These are phyloP conservation scores for Scartelaos histophorus DNA, from an alignment of 2,113 vertebrate species.

Conservation along the genomic window DNA sequence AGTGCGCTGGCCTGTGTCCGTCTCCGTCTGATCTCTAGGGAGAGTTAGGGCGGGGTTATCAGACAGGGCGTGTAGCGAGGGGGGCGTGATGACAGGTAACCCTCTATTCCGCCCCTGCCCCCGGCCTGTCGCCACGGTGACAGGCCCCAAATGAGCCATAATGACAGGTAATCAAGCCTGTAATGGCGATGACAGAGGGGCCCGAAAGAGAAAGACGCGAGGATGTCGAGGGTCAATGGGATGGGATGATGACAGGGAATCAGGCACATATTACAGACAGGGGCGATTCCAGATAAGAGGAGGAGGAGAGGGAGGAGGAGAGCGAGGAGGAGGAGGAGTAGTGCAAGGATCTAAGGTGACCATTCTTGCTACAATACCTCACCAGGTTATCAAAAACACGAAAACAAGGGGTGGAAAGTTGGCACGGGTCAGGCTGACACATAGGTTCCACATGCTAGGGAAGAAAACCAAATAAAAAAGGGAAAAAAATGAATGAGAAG, in stretches of 20 bases:
- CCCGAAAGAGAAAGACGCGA: constrained; percentile 17
- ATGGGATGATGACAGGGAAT: constrained; percentile 53
- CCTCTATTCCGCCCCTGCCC: constrained; percentile 27
- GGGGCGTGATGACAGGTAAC: constrained; percentile 57
- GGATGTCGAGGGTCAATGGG: constrained; percentile 35
- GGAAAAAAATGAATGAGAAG: constrained; percentile 16
- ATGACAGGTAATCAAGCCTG: constrained; percentile 75
- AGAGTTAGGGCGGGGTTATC: neutral
- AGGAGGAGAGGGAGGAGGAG: constrained; percentile 5
- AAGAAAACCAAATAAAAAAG: constrained; percentile 47
- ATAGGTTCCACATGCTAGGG: constrained; percentile 47
- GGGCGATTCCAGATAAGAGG: constrained; percentile 34
- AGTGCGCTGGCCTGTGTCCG: neutral
- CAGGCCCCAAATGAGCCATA: constrained; percentile 75
- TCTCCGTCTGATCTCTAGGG: neutral
- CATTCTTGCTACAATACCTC: constrained; percentile 55
- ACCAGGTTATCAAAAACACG: constrained; percentile 51
- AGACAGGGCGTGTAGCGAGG: neutral
- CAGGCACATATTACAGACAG: constrained; percentile 40
- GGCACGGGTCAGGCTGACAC: constrained; percentile 29
- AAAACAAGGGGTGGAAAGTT: constrained; percentile 56
- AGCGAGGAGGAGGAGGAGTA: constrained; percentile 15
- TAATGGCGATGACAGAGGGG: constrained; percentile 72
- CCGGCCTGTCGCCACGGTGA: constrained; percentile 69
- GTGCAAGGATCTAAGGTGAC: constrained; percentile 35